Evolutionary conservation across 2,797 vertebrate species (phyloP).

Genomic region (Myotis planiceps): DNA sequence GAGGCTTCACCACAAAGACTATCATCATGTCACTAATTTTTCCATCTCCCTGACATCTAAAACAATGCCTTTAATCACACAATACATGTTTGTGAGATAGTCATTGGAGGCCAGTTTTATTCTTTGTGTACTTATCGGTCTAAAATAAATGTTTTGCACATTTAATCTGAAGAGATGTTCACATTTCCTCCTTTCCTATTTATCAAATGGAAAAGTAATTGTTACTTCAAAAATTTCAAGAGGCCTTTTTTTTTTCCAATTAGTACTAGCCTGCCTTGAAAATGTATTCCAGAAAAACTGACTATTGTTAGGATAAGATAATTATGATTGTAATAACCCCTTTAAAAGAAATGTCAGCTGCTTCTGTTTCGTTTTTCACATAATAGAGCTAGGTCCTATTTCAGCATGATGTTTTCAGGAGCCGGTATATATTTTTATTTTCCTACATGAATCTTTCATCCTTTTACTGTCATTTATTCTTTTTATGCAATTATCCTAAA

Average conservation of each 20-base stretch:
- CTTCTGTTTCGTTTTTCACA: constrained; percentile 71
- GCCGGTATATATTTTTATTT: constrained; percentile 74
- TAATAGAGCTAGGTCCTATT: constrained; percentile 68
- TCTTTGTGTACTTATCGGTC: neutral
- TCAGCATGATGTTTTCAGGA: constrained; percentile 76
- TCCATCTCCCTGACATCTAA: neutral
- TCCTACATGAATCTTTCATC: constrained; percentile 80
- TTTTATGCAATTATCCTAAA: constrained; percentile 87
- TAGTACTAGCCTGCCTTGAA: constrained; percentile 19
- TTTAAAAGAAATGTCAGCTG: constrained; percentile 59
- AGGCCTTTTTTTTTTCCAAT: neutral
- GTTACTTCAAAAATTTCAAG: constrained; percentile 11
- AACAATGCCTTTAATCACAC: neutral
- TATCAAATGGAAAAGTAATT: constrained; percentile 36
- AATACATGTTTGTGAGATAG: neutral
- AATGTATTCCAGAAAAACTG: constrained; percentile 69
- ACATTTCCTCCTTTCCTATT: neutral
- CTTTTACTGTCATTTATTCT: constrained; percentile 82
- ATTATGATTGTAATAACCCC: constrained; percentile 50
- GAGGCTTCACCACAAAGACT: neutral
- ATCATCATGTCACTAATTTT: neutral
- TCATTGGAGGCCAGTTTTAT: neutral
- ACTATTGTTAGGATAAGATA: constrained; percentile 44
- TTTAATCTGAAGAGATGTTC: neutral
- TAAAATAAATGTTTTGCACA: neutral